Base-by-base conservation (phyloP, 2,113 vertebrate genomes). In the Nerophis ophidion region DNA sequence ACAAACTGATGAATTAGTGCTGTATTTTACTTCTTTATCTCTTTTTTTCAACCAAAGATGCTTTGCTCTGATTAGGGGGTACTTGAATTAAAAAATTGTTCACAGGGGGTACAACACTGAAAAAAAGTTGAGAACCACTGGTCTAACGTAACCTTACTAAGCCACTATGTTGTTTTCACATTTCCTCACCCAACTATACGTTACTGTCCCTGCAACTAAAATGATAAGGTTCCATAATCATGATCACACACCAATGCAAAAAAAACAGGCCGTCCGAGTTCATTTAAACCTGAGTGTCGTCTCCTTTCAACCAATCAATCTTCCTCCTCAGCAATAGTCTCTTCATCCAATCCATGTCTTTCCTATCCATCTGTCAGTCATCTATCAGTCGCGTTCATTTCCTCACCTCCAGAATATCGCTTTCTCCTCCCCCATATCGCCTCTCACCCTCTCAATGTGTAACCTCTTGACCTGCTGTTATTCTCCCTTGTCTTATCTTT, bases 181-280 rank as follows among this genome's bases (percentile, higher is more conserved):
- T 14, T 33, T 52, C 36, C 5, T 40, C 53, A 17, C 53, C 5
- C 8, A 17, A 9, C n/a, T 17, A 8, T 46, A 9, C 57, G 53
- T 66, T 65, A 57, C 57, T 50, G 34, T 58, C 65, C 17, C 57
- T 42, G 62, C 52, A 42, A 48, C 58, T 17, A 52, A 58, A 35
- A 51, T 71, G 55, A 75, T 69, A 15, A 60, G 35, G 71, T 66
- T 57, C 61, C 52, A 77, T 9, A 44, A 44, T 63, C 19, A 45
- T 40, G 52, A 62, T 73, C 74, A 66, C 68, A 60, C 44, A 44
- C 35, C 33, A 74, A 76, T 75, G 74, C 66, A 68, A 45, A 26
- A 45, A 26, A 26, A 74, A 52, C 64, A 57, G 57, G 54, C 46
- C 42, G 19, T 49, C 60, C 26, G 51, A 47, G 63, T 63, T 49